These are phyloP conservation scores for Scaptomyza reducta DNA, from an alignment of 2,888 invertebrate species.

Conservation along the genomic window DNA sequence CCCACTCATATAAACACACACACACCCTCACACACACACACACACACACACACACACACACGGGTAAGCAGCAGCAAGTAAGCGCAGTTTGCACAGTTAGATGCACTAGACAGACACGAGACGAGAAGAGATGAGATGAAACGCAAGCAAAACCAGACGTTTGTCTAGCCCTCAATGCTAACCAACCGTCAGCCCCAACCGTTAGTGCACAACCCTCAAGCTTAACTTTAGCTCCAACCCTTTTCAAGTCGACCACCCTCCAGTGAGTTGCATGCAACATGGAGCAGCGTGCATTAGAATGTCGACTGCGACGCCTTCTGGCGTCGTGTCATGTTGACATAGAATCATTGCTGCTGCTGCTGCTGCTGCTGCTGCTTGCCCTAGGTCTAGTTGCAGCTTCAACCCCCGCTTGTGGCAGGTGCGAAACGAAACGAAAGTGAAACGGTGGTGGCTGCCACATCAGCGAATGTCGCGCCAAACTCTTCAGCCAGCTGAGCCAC, in stretches of 20 bases:
- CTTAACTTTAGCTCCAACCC: constrained; percentile 33
- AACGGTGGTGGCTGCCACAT: constrained; percentile 64
- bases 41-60: constrained; percentile 6
- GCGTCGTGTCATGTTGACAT: constrained; percentile 70
- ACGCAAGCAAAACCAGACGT: constrained; percentile 37
- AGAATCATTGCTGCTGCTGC: constrained; percentile 60
- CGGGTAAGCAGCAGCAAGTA: not conserved
- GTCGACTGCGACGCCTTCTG: constrained; percentile 29
- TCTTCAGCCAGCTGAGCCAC: constrained; percentile 13
- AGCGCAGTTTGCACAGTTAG: constrained; percentile 67
- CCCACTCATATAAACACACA: constrained; percentile 30
- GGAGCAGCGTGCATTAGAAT: constrained; percentile 52
- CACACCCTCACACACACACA: constrained; percentile 1
- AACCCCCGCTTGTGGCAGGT: constrained; percentile 55
- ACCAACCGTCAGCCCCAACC: not conserved
- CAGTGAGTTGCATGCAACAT: constrained; percentile 21
- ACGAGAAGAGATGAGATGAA: constrained; percentile 41
- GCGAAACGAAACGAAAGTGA: constrained; percentile 71
- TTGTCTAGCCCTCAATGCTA: constrained; percentile 37
- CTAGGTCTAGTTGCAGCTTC: constrained; percentile 49
- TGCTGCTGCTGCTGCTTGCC: constrained; percentile 40
- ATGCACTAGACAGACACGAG: constrained; percentile 78
- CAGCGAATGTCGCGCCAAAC: constrained; percentile 26
- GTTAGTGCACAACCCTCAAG: constrained; percentile 13
- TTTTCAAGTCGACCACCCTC: constrained; percentile 49